Percentiles rank a stretch among this genome's conserved stretches.
These are phyloP conservation scores for Globia sparganii DNA, from an alignment of 2,888 invertebrate species.

Conservation along the genomic window DNA sequence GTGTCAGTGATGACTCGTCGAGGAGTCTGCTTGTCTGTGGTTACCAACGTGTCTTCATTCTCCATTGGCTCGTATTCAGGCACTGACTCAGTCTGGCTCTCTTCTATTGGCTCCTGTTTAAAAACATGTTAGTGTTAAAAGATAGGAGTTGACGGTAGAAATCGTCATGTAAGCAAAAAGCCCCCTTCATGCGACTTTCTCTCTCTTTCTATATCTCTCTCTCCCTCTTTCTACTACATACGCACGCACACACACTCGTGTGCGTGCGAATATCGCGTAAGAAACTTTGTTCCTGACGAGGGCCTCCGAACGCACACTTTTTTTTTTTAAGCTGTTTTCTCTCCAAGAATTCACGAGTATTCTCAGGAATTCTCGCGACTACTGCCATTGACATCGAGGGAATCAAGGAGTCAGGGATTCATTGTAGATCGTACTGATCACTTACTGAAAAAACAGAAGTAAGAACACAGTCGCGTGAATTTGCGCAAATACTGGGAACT, in stretches of 20 bases:
- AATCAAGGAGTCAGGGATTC: not conserved
- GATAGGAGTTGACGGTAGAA: not conserved
- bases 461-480: not conserved
- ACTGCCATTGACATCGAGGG: no score
- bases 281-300: no score
- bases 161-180: not conserved
- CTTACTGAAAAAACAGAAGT: not conserved
- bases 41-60: conserved; percentile 43
- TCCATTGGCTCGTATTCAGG: conserved; percentile 50
- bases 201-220: not conserved
- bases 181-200: not conserved
- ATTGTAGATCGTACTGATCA: not conserved
- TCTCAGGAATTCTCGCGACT: not conserved
- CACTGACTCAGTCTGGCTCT: conserved; percentile 39
- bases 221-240: not conserved
- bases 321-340: not conserved
- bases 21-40: conserved; percentile 71
- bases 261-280: not conserved
- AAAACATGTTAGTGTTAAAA: not conserved
- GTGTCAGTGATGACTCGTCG: conserved; percentile 85
- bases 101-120: conserved; percentile 75
- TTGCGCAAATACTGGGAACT: not conserved
- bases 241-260: not conserved
- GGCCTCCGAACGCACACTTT: not conserved
- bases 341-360: not conserved